phyloP scores from a whole-genome alignment of 2,113 vertebrate species.

The Madoqua kirkii region DNA sequence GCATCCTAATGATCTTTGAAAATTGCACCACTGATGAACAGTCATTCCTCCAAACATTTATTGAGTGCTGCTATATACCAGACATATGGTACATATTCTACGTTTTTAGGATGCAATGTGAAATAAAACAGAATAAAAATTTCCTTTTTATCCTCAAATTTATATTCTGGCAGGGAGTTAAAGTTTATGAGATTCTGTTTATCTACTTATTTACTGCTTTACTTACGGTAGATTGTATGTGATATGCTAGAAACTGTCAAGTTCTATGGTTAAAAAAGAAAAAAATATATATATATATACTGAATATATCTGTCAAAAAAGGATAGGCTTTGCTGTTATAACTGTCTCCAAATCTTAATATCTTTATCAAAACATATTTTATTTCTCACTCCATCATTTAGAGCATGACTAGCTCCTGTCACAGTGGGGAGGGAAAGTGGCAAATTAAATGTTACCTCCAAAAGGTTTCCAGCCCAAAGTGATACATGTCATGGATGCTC shows the following conservation, averaged over 20 bases:
- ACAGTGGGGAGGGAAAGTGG: not conserved
- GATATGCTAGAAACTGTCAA: not conserved
- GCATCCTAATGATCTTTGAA: not conserved
- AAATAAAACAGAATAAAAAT: not conserved
- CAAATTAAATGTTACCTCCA: not conserved
- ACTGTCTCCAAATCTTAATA: not conserved
- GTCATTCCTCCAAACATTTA: not conserved
- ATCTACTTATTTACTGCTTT: not conserved
- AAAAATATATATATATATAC: too few species aligned
- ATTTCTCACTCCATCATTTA: not conserved
- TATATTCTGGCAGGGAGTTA: not conserved
- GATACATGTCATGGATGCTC: not conserved
- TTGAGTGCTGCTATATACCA: not conserved
- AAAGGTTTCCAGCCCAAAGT: not conserved
- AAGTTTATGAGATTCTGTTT: not conserved
- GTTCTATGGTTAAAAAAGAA: not conserved
- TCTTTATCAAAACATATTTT: conserved; percentile 16
- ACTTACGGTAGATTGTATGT: not conserved
- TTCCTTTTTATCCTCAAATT: not conserved
- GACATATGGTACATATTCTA: not conserved
- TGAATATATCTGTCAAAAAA: not conserved
- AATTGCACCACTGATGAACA: not conserved
- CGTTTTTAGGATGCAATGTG: not conserved
- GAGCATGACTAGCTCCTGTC: not conserved
- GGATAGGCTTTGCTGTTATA: not conserved